Evolutionary conservation across 2,888 invertebrate species (phyloP).

Genomic region (Cantharis rustica): DNA sequence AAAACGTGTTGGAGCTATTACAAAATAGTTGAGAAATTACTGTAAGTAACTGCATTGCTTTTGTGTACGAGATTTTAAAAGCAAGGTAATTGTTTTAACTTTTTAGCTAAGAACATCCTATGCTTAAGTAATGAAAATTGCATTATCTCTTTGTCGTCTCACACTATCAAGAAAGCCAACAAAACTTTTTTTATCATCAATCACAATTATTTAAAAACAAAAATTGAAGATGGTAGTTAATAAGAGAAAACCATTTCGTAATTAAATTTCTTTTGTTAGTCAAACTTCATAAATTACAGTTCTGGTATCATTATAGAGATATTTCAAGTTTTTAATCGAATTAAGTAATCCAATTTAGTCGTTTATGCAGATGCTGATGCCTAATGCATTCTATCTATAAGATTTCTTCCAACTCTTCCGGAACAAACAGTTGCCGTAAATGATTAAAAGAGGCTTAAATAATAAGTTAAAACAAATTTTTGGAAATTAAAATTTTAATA

Average conservation of each 20-base stretch:
- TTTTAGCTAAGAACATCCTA: not conserved
- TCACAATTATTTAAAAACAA: not conserved
- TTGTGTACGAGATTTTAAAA: conserved; percentile 16
- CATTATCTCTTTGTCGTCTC: not conserved
- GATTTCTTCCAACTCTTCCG: not conserved
- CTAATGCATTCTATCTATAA: not conserved
- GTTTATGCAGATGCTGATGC: not conserved
- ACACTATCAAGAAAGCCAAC: not conserved
- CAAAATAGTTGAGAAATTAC: not conserved
- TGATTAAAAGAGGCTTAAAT: not conserved
- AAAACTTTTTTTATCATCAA: not conserved
- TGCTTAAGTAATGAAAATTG: not conserved
- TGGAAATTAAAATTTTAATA: not conserved
- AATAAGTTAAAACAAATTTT: not conserved
- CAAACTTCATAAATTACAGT: not conserved
- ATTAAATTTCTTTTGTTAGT: not conserved
- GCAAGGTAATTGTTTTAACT: conserved; percentile 14
- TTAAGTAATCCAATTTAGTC: not conserved
- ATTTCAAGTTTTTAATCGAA: not conserved
- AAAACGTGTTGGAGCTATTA: not conserved
- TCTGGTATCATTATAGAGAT: not conserved
- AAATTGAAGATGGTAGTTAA: not conserved
- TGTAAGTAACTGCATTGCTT: not conserved
- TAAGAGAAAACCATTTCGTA: not conserved
- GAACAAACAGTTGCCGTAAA: not conserved